These are phyloP conservation scores for Erythrolamprus reginae DNA, from an alignment of 2,113 vertebrate species.

Conservation along the genomic window DNA sequence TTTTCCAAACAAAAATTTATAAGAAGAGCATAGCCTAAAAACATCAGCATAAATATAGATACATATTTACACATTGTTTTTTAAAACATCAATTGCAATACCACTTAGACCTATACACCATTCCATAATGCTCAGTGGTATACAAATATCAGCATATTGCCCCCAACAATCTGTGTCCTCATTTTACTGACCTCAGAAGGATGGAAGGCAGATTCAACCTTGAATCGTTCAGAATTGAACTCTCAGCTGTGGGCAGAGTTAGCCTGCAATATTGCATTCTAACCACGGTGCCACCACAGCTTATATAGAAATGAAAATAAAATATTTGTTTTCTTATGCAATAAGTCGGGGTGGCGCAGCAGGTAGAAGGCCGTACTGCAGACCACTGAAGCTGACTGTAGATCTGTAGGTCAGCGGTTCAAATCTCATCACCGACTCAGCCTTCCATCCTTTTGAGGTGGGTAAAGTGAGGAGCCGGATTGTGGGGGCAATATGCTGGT, in stretches of 20 bases:
- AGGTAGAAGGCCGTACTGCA: too few relatives aligned
- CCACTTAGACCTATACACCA: not conserved
- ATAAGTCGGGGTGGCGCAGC: too few relatives aligned
- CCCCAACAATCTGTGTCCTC: too few relatives aligned
- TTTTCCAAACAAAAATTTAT: not conserved
- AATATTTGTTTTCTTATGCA: not conserved
- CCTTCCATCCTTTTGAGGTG: too few relatives aligned
- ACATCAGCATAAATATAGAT: not conserved
- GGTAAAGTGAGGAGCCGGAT: too few relatives aligned
- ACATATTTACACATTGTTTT: not conserved
- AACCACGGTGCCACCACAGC: not conserved
- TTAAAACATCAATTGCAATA: not conserved
- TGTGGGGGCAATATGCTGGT: too few relatives aligned
- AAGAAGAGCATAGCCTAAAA: not conserved
- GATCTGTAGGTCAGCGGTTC: too few relatives aligned
- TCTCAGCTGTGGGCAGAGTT: not conserved
- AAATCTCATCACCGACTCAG: too few relatives aligned
- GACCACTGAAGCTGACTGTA: too few relatives aligned
- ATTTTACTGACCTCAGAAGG: too few relatives aligned
- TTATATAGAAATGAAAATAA: not conserved
- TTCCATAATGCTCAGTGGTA: not conserved
- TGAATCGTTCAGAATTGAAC: not conserved
- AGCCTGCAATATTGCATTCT: not conserved
- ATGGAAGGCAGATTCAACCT: not conserved
- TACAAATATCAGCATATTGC: too few relatives aligned